Evolutionary conservation across 2,888 invertebrate genomes (phyloP).

Genomic region (Liodrosophila aerea): DNA sequence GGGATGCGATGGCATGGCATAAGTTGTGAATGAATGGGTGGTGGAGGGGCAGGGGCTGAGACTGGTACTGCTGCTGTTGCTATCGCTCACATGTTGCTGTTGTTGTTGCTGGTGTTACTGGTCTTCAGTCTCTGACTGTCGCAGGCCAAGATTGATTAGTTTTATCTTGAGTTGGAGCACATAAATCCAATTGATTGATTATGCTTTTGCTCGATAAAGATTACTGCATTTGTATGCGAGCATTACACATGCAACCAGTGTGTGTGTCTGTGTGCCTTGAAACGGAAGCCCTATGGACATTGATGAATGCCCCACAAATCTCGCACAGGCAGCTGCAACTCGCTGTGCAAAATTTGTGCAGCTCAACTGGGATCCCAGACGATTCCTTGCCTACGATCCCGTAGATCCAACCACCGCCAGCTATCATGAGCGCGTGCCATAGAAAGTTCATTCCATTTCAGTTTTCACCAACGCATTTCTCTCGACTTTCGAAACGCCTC

Average conservation of each 20-base stretch:
- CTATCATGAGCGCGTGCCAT: slow-evolving; percentile 35
- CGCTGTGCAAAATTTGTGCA: slow-evolving; percentile 36
- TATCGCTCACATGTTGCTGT: slow-evolving; percentile 19
- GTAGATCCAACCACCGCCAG: slow-evolving; percentile 57
- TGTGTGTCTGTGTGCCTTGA: slow-evolving; percentile 19
- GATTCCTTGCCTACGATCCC: slow-evolving; percentile 48
- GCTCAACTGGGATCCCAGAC: slow-evolving; percentile 39
- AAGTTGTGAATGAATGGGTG: background rate
- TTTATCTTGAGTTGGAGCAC: slow-evolving; percentile 80
- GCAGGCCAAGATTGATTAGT: slow-evolving; percentile 80
- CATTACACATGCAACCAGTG: slow-evolving; percentile 49
- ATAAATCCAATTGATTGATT: slow-evolving; percentile 82
- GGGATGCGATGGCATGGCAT: background rate
- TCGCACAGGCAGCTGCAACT: slow-evolving; percentile 20
- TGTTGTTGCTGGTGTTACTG: slow-evolving; percentile 25
- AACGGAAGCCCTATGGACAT: slow-evolving; percentile 70
- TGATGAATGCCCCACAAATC: slow-evolving; percentile 65
- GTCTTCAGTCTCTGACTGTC: slow-evolving; percentile 51
- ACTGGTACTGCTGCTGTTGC: slow-evolving; percentile 14
- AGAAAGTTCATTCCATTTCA: slow-evolving; percentile 53
- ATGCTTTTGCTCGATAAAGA: slow-evolving; percentile 76
- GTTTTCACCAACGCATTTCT: slow-evolving; percentile 38
- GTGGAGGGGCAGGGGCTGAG: background rate
- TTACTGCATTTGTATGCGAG: slow-evolving; percentile 61
- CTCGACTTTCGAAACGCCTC: slow-evolving; percentile 63